phyloP scores from a whole-genome alignment of 2,888 invertebrate species.

The Eledone cirrhosa region DNA sequence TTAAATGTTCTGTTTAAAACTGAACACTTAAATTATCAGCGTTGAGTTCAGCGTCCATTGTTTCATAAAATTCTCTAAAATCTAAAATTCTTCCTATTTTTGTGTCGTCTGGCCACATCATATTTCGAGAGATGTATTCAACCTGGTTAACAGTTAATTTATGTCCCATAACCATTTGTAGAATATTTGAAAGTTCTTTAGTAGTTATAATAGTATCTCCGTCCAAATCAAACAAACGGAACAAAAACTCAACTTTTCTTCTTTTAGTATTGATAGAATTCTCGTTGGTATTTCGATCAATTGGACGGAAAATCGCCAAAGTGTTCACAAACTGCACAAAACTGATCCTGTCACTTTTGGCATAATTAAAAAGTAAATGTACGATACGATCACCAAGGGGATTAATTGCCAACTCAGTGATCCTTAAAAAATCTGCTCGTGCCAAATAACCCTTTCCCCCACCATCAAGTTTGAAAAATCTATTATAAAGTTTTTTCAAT shows the following conservation, averaged over 20 bases:
- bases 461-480: neutral
- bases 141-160: neutral
- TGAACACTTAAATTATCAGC: neutral
- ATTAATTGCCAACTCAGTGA: neutral
- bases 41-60: neutral
- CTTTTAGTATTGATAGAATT: neutral
- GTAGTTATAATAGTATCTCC: neutral
- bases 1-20: too few relatives aligned
- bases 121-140: neutral
- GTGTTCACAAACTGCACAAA: neutral
- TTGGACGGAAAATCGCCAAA: constrained; percentile 5
- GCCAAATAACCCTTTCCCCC: neutral
- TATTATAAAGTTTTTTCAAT: neutral
- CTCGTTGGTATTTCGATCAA: neutral
- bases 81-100: neutral
- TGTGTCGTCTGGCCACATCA: neutral
- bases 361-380: neutral
- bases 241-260: neutral
- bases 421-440: neutral
- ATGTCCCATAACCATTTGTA: neutral
- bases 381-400: constrained; percentile 16
- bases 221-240: neutral
- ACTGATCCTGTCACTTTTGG: neutral
- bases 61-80: neutral
- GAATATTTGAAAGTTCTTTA: neutral